These are phyloP conservation scores for Arvicanthis niloticus DNA, from an alignment of 2,113 vertebrate genomes.

Conservation along the genomic window DNA sequence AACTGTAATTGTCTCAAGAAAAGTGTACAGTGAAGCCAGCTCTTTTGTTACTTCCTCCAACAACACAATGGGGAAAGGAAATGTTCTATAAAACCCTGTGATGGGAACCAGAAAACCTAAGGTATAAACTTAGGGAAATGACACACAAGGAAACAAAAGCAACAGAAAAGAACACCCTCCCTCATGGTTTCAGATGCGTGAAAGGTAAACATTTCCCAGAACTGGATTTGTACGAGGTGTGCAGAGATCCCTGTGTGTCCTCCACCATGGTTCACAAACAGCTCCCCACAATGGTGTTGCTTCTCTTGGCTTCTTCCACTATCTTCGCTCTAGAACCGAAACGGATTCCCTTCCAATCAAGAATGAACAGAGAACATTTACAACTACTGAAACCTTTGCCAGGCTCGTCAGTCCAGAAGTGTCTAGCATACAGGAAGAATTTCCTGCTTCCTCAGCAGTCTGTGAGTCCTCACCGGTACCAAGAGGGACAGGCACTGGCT, in stretches of 20 bases:
- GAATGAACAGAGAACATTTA: constrained; percentile 51
- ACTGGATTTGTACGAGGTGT: neutral
- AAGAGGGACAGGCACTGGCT: neutral
- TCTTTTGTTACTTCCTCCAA: constrained; percentile 65
- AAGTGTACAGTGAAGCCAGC: constrained; percentile 47
- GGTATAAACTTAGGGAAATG: constrained; percentile 18
- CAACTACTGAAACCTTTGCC: constrained; percentile 38
- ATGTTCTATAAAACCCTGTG: neutral
- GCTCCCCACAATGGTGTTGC: constrained; percentile 16
- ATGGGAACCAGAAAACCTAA: constrained; percentile 41
- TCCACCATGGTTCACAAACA: constrained; percentile 50
- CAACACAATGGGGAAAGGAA: constrained; percentile 64
- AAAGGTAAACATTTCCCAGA: constrained; percentile 24
- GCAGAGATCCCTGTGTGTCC: neutral
- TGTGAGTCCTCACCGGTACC: neutral
- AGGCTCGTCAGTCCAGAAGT: constrained; percentile 27
- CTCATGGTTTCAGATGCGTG: neutral
- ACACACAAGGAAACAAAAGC: constrained; percentile 51
- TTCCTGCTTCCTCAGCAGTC: constrained; percentile 60
- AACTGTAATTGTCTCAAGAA: constrained; percentile 61
- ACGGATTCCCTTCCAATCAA: constrained; percentile 52
- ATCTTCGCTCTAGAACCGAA: constrained; percentile 39
- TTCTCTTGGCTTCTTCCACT: constrained; percentile 46
- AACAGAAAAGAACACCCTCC: constrained; percentile 8
- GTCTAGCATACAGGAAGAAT: constrained; percentile 55